These are phyloP conservation scores for Spilosoma lubricipeda DNA, from an alignment of 2,888 invertebrate species.

Conservation along the genomic window DNA sequence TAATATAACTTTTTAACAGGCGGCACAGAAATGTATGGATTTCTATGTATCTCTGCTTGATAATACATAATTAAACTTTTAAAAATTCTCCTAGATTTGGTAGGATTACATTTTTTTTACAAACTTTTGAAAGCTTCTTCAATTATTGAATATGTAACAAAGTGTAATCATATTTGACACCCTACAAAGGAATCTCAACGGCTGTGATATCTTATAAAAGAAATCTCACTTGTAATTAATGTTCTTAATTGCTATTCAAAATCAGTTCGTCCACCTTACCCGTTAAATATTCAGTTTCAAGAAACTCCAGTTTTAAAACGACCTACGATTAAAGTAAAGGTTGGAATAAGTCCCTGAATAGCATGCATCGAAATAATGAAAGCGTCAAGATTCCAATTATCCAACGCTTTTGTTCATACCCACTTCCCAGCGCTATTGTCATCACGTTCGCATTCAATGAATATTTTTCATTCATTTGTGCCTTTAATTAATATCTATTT, in stretches of 20 bases:
- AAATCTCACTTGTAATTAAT: slow-evolving; percentile 3
- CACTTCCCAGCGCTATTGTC: slow-evolving; percentile 47
- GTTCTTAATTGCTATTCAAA: slow-evolving; percentile 11
- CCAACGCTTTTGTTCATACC: slow-evolving; percentile 53
- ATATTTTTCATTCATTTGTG: slow-evolving; percentile 56
- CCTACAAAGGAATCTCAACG: neutral
- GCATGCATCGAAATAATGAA: slow-evolving; percentile 50
- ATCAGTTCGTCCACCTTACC: slow-evolving; percentile 1
- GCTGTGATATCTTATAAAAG: neutral
- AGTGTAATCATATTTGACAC: neutral
- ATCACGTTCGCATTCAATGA: slow-evolving; percentile 50
- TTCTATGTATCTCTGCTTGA: too few species aligned
- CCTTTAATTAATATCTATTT: slow-evolving; percentile 56
- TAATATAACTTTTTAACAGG: too few species aligned
- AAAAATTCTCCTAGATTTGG: too few species aligned
- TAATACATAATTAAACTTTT: too few species aligned
- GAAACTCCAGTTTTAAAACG: slow-evolving; percentile 18
- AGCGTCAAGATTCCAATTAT: slow-evolving; percentile 57
- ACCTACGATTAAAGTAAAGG: slow-evolving; percentile 20
- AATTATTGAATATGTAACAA: too few species aligned
- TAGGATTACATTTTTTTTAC: too few species aligned
- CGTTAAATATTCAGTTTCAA: slow-evolving; percentile 19
- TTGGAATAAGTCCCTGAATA: slow-evolving; percentile 21
- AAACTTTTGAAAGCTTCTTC: too few species aligned
- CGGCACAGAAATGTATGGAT: too few species aligned